Base-by-base conservation (phyloP, 2,888 invertebrate species). In the Philonicus albiceps region DNA sequence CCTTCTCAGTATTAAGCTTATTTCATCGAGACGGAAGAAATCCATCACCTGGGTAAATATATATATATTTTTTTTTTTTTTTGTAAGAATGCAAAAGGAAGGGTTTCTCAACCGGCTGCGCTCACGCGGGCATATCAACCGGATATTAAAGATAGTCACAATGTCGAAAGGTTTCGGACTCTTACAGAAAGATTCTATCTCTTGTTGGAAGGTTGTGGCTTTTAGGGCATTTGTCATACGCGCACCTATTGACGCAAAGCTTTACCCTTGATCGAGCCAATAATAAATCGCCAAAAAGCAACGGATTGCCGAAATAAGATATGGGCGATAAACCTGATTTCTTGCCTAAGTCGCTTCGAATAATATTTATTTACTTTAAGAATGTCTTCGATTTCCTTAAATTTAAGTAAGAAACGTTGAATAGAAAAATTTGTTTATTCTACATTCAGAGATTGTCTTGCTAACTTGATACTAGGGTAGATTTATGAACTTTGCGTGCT, bases 1-100 rank as follows among this genome's bases (percentile, higher is more conserved):
- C 34, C 40, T 84, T 73, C 84, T 40, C 34, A 84, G 84, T 37
- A 40, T 84, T 84, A 78, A 78, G 78, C 86, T 87, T 87, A 83
- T 86, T 86, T 87, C 84, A 84, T 86, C 80, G 64, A 64, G 80
- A 86, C 86, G 87, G 87, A 86, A 87, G 84, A 86, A 86, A 87
- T 86, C 87, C 87, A 87, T 87, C 87, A 87, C 84, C 86, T 87
- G 74, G 43, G 83, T 75, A 86, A 87, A 78, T 86, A 83, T 76
- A 73, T 43, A 73, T 84, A n/a, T n/a, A n/a, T n/a, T n/a, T n/a
- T n/a, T 83, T 83, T 76, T 37, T 83, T 83, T 84, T 84, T 78
- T n/a, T 22, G 30, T 11, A 37, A n/a, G 55, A 6, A 37, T 34
- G 72, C 22, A 43, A 73, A n/a, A 72, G 73, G 73, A 73, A 73